A percentile compares a stretch with the other conserved stretches of the same genome.
Conservation (phyloP, 2,888 invertebrate species). For the Eucera pruinosa region DNA sequence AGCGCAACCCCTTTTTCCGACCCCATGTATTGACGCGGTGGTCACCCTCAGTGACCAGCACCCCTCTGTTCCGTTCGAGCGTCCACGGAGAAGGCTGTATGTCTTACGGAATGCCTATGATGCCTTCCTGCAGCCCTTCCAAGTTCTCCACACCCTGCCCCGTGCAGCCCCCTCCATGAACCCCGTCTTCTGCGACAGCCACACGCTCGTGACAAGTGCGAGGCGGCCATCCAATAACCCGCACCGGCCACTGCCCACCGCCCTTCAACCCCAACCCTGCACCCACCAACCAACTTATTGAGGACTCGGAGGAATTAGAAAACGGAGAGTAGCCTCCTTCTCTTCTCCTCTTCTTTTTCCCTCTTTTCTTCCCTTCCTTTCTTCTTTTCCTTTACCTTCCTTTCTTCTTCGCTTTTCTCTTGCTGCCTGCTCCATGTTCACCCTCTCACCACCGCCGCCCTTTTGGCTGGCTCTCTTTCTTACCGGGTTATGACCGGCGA, state of each 20-base stretch:
- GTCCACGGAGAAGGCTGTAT: conserved; percentile 76
- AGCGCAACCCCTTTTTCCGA: conserved; percentile 81
- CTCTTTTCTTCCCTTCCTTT: background rate
- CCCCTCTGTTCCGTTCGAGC: conserved; percentile 74
- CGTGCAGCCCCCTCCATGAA: conserved; percentile 37
- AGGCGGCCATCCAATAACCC: conserved; percentile 83
- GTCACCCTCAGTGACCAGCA: conserved; percentile 81
- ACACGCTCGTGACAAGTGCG: conserved; percentile 80
- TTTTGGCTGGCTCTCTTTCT: background rate
- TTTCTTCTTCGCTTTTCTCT: background rate
- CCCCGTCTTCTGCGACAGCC: conserved; percentile 68
- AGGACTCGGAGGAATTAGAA: conserved; percentile 74
- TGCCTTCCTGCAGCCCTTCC: conserved; percentile 75
- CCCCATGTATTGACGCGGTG: conserved; percentile 83
- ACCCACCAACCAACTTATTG: conserved; percentile 72
- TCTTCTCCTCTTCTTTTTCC: conserved; percentile 7
- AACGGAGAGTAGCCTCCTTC: conserved; percentile 53
- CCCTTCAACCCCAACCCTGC: conserved; percentile 46
- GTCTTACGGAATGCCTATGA: conserved; percentile 83
- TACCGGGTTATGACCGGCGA: conserved; percentile 52
- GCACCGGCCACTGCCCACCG: conserved; percentile 76
- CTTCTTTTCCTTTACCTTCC: background rate
- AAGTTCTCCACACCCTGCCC: conserved; percentile 60
- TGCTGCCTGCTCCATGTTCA: too few relatives aligned
- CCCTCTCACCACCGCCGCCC: background rate